These are phyloP conservation scores for Psilopsiagon aurifrons DNA, from an alignment of 2,113 vertebrate species.

Conservation along the genomic window DNA sequence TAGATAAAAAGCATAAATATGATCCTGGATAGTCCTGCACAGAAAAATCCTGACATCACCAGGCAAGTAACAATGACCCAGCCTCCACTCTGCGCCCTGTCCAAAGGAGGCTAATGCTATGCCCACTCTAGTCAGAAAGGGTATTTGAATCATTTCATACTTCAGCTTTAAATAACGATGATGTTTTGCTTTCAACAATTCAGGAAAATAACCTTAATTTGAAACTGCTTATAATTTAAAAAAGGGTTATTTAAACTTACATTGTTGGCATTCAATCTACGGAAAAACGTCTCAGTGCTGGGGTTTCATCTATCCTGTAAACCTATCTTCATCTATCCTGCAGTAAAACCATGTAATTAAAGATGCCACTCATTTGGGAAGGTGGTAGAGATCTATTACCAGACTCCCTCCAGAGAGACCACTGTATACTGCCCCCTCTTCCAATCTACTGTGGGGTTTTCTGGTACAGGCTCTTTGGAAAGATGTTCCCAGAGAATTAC, in stretches of 20 bases:
- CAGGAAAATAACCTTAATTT: slow-evolving; percentile 6
- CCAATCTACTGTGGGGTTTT: neutral
- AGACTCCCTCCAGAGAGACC: neutral
- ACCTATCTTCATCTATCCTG: neutral
- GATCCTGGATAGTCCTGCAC: neutral
- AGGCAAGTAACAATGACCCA: neutral
- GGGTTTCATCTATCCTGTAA: slow-evolving; percentile 3
- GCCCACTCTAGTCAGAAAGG: neutral
- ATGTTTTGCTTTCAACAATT: neutral
- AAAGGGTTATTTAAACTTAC: neutral
- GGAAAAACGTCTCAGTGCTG: neutral
- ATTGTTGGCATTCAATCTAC: neutral
- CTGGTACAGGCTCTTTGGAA: neutral
- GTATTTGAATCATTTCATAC: neutral
- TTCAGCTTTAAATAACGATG: neutral
- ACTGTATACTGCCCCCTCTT: neutral
- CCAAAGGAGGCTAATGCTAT: neutral
- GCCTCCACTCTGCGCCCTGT: neutral
- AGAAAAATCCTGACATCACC: neutral
- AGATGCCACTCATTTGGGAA: slow-evolving; percentile 4
- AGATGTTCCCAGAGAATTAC: slow-evolving; percentile 11
- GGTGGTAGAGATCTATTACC: neutral
- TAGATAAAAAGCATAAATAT: neutral
- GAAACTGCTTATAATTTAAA: neutral
- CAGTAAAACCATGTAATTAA: neutral